phyloP scores from a whole-genome alignment of 64 coral and sea anemone species.

The Catalaphyllia jardinei region DNA sequence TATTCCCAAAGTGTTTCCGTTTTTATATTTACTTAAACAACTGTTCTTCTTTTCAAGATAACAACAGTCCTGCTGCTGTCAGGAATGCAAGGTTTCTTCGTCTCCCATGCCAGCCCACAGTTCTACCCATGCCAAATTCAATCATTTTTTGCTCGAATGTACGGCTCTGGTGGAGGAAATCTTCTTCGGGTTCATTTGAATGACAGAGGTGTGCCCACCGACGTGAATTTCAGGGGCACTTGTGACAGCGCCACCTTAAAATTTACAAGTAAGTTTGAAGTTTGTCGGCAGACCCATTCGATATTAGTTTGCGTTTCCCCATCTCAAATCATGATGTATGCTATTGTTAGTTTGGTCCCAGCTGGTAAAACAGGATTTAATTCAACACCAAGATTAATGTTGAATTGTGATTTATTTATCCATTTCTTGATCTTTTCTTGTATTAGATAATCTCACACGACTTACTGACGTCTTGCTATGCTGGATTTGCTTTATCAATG shows the following conservation, averaged over 20 bases:
- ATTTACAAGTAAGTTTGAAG: not conserved
- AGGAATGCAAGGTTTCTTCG: too few relatives aligned
- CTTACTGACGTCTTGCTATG: too few relatives aligned
- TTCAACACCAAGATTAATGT: too few relatives aligned
- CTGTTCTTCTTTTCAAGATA: not conserved
- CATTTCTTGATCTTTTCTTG: too few relatives aligned
- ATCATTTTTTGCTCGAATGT: not conserved
- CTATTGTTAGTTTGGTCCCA: too few relatives aligned
- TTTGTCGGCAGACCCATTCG: not conserved
- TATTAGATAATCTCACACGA: too few relatives aligned
- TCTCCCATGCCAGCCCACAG: not conserved
- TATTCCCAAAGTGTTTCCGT: too few relatives aligned
- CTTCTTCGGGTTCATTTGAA: slow-evolving; percentile 6
- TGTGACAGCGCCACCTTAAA: not conserved
- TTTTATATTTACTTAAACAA: not conserved
- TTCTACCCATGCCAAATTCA: not conserved
- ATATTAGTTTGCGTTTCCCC: too few relatives aligned
- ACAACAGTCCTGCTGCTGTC: not conserved
- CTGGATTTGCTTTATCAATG: too few relatives aligned
- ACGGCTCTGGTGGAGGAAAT: not conserved
- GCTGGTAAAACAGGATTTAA: too few relatives aligned
- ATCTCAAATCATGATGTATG: too few relatives aligned
- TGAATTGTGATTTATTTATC: too few relatives aligned
- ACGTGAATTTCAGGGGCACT: not conserved
- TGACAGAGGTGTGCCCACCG: not conserved